Base-by-base conservation (phyloP, 2,113 vertebrate species). In the Chaenocephalus aceratus region DNA sequence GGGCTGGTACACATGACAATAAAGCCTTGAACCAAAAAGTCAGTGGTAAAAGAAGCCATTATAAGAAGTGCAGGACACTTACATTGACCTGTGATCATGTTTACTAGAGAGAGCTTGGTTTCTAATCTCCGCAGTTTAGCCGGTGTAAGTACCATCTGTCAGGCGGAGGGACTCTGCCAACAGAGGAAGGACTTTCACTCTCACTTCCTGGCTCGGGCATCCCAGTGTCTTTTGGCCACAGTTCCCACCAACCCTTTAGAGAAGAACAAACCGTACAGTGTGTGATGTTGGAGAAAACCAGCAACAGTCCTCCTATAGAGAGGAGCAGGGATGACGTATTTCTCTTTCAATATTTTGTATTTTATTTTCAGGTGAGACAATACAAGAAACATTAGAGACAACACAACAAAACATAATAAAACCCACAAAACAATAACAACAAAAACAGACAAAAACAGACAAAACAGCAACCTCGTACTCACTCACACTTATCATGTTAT, bases 141-240 rank as follows among this genome's bases (percentile, higher is more conserved):
- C 76, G 6, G n/a, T 77, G 63, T 87, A 74, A 77, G 64, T 51
- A 58, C 88, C 91, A 88, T 90, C 90, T 89, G 90, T 70, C 73
- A 53, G 72, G n/a, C 53, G 13, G 46, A 21, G 10, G 16, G 45
- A n/a, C 57, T 77, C 64, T 80, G 85, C 82, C 77, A 85, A 77
- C 57, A 26, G 49, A 68, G 67, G 67, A 67, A 41, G 68, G 65
- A 85, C 79, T 72, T 60, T 74, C 60, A 56, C 69, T 68, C 54
- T 72, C 30, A 77, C 56, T 66, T 57, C 36, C 83, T 79, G 83
- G 66, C 69, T 72, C 12, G 1, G 51, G 59, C 41, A 15, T 48
- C 72, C 45, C 59, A 12, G 51, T 45, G 78, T 66, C 73, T 71
- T 79, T 34, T 76, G 70, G 75, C 82, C 72, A 30, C 68, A 60